Evolutionary conservation across 1,140 invertebrate genomes (phyloP), one percentile per base, ranked within the genome.

Genomic region (Rhopalosiphum maidis): DNA sequence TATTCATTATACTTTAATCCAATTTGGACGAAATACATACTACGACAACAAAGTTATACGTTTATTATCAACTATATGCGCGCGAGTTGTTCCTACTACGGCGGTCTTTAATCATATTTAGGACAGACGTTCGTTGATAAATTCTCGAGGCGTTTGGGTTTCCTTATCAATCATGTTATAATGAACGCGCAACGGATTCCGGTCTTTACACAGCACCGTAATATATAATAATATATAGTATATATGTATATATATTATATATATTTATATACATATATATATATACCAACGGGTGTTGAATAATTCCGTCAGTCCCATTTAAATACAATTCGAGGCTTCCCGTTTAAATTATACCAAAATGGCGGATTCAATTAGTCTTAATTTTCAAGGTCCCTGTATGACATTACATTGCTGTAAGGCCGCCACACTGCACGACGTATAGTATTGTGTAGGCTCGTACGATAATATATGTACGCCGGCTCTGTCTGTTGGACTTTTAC

Each of bases 271-370:
- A 54, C 41, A 41, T 51, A 51, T 51, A 54, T 46, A n/a, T 48
- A 18, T 48, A 18, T 88, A 51, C 35, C 3, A 2, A 25, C 88
- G 88, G 35, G 48, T 89, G 88, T 89, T 89, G 51, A 89, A 89
- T 89, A 89, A 89, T 55, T 89, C 88, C 35, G 88, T 54, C 88
- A 55, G 88, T 89, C 55, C 54, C 37, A 90, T 90, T 92, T 83
- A 92, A 92, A 92, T 92, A 92, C 90, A 92, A 92, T 92, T 93
- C 91, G 77, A 93, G 77, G 91, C 91, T 93, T 93, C 91, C 91
- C 91, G 91, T 93, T 93, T 93, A 93, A 93, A 93, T 93, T 93
- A 93, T 93, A 93, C 82, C 82, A 11, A 92, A 92, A 82, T 83
- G 43, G 48, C 48, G 91, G 48, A 93, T 93, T 93, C 43, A 93